Base-by-base conservation (phyloP, 64 coral and sea anemone species). In the Platygyra sinensis region DNA sequence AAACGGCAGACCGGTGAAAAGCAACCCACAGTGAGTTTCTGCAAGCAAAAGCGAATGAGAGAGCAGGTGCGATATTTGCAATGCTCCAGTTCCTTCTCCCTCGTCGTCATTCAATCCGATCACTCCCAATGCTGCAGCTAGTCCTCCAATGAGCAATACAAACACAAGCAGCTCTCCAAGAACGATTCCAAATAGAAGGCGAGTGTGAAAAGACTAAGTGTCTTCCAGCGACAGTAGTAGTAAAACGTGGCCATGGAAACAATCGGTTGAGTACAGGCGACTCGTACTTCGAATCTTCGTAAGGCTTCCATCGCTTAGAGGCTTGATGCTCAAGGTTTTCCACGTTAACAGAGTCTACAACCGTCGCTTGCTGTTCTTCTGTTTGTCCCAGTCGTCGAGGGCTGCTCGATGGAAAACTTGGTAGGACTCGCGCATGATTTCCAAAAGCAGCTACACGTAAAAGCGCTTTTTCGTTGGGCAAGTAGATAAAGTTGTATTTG, bases 131-230 rank as follows among this genome's bases (percentile, higher is more conserved):
- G 67, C 63, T 15, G 28, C 88, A 2, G 93, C 88, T 2, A 94
- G 83, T 25, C 89, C 93, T 0, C 93, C 93, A 72, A 94, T 24
- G 39, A 94, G 83, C 59, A 87, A 60, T 20, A 94, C 75, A 49
- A 94, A 76, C 73, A 91, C 77, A 22, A 94, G 39, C 22, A 94
- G 51, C 72, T 94, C 93, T 38, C 93, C 93, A 76, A 94, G 93
- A 17, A 94, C 93, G n/a, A 94, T 75, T 20, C 93, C 93, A 38
- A 91, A 94, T n/a, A 91, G 52, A 19, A 94, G 76, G 14, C 93
- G 80, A 78, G 93, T 87, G 65, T 94, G 50, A 94, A 94, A 20
- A 94, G 60, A 20, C 50, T 52, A 33, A 94, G 89, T 54, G 82
- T 64, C 30, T 94, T 90, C 93, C 93, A 94, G 72, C 88, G 73